phyloP scores from a whole-genome alignment of 2,113 vertebrate genomes.

The Rhinogobius similis region DNA sequence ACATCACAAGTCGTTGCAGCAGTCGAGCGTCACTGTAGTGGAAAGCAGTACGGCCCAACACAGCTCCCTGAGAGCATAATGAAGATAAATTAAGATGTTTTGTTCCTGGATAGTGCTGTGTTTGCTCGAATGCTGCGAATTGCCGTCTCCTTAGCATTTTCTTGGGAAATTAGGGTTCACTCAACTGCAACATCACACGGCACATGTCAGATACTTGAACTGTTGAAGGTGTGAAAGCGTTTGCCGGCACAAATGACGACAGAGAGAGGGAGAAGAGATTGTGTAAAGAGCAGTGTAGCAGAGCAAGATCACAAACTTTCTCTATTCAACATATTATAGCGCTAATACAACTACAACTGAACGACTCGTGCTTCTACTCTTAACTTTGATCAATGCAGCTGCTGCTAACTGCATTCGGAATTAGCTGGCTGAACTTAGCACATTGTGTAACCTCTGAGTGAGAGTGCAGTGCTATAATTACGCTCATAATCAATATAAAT shows the following conservation, averaged over 20 bases:
- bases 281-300: slow-evolving; percentile 43
- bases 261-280: slow-evolving; percentile 38
- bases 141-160: slow-evolving; percentile 57
- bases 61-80: slow-evolving; percentile 62
- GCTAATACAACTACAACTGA: neutral
- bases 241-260: slow-evolving; percentile 25
- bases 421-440: neutral
- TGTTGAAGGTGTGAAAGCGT: slow-evolving; percentile 47
- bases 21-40: slow-evolving; percentile 27
- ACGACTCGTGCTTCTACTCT: neutral
- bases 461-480: neutral
- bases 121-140: slow-evolving; percentile 53
- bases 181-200: slow-evolving; percentile 54
- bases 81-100: slow-evolving; percentile 75
- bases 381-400: neutral
- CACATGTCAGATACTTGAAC: slow-evolving; percentile 58
- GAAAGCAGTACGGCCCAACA: slow-evolving; percentile 50
- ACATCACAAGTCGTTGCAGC: slow-evolving; percentile 32
- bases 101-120: slow-evolving; percentile 53
- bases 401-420: neutral
- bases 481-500: neutral
- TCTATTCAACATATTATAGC: neutral
- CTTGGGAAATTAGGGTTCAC: slow-evolving; percentile 62
- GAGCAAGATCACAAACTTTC: slow-evolving; percentile 28
- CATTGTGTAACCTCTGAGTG: neutral